Evolutionary conservation across 2,797 vertebrate genomes (phyloP), one percentile per base, ranked within the genome.

Genomic region (Cyprinodon diabolis): DNA sequence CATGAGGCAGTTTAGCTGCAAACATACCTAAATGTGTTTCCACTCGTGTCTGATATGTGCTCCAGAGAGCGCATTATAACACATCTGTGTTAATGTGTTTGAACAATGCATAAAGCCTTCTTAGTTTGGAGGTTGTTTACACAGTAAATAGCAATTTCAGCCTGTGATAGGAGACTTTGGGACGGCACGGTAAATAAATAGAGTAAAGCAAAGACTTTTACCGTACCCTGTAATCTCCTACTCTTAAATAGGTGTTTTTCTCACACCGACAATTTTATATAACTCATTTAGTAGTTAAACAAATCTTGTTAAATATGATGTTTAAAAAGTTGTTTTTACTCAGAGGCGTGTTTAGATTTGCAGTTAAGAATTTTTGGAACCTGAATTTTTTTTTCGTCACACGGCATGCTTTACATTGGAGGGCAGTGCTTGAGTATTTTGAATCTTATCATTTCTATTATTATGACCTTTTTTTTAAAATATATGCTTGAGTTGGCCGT

Each of bases 21-120:
- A 23, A 15, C 4, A 52, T 30, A 0, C 60, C 3, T 49, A 1
- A 10, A 0, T 40, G 10, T 37, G 30, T 65, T 65, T 54, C 25
- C 9, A 54, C 37, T 7, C 40, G 2, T 72, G 62, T 7, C 21
- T 65, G 21, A 65, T 65, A 21, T 37, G 14, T 43, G 12, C 40
- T 25, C n/a, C 54, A 45, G n/a, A 45, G 40, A 45, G 40, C 13
- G 40, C 21, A 65, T 45, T 21, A 65, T 65, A 65, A 65, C 62
- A 65, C 25, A 45, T 47, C 62, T 65, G 62, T 52, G 51, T 43
- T 62, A 62, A 9, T 35, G 17, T 62, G 19, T 65, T 65, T 65
- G 21, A 45, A 45, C 12, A 12, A 2, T 45, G 40, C 13, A 21
- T 2, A 65, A 65, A n/a, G n/a, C 25, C 19, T 8, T n/a, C 40